Evolutionary conservation across 2,113 vertebrate genomes (phyloP).

Genomic region (Cygnus atratus): DNA sequence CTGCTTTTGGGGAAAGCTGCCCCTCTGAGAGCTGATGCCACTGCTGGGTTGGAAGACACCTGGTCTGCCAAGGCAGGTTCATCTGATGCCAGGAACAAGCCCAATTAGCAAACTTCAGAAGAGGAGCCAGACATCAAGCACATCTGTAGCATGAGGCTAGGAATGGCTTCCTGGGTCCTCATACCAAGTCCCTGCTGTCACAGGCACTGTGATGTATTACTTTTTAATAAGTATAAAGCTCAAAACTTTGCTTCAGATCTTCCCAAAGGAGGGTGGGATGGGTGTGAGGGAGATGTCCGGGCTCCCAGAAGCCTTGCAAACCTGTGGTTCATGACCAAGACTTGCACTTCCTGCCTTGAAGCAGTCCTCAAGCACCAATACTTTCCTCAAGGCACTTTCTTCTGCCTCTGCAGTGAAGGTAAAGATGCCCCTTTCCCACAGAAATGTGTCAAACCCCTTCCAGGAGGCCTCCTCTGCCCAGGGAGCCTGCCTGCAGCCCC

Average conservation of each 20-base stretch:
- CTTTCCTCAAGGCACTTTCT: neutral
- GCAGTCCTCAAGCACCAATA: neutral
- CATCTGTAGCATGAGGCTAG: neutral
- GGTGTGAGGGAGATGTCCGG: fast-evolving
- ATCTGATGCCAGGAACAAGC: neutral
- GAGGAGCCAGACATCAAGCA: neutral
- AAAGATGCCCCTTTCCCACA: neutral
- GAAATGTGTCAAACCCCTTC: neutral
- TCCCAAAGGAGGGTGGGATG: neutral
- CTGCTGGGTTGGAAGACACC: neutral
- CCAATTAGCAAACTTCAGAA: neutral
- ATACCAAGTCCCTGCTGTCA: neutral
- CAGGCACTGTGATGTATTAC: fast-evolving
- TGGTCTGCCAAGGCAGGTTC: neutral
- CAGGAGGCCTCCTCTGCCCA: neutral
- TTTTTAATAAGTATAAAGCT: neutral
- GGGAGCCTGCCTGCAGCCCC: neutral
- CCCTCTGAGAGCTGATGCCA: neutral
- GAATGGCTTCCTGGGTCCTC: neutral
- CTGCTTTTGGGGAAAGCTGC: neutral
- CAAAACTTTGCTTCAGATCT: neutral
- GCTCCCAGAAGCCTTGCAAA: neutral
- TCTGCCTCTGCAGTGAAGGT: fast-evolving
- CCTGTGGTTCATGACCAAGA: neutral
- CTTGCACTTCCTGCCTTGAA: neutral